Evolutionary conservation across 2,888 invertebrate genomes (phyloP), one percentile per base, ranked within the genome.

Genomic region (Erebia aethiops): DNA sequence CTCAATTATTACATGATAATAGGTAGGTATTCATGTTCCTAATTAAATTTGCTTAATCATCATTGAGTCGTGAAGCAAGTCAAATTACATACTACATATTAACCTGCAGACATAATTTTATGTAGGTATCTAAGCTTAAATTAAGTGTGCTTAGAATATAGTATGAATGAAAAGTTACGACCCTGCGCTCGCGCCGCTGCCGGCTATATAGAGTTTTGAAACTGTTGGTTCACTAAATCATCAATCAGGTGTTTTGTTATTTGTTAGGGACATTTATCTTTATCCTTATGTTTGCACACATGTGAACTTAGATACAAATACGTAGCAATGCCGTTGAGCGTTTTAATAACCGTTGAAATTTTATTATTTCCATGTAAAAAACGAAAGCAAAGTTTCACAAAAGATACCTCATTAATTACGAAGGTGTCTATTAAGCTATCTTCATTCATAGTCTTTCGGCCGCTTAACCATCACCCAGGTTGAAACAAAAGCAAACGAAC

Each of bases 151-250:
- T 41, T 57, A 54, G 16, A 54, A 21, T 57, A 69, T 71, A 71
- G 61, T 21, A 72, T 74, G 70, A 74, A 74, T 72, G 72, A 70
- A 67, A 71, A 61, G 61, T 87, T 87, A 87, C 85, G 80, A 80
- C 80, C 77, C 77, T 82, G 87, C 87, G 89, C 86, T 85, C 81
- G 87, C 87, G 90, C 92, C 91, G 83, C 91, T 90, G 74, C 91
- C 90, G 75, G 80, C 64, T 41, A 54, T 64, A 13, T 64, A 41
- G 35, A 54, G 64, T 54, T 54, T 64, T 7, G 41, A 54, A 63
- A 64, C 52, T 26, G 52, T 64, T 64, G 64, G 64, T 64, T 54
- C n/a, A 16, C 13, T 52, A 41, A 52, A 16, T 64, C 46, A 49
- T 49, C 62, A 62, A 49, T 49, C 21, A 62, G 13, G 21, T 46